Evolutionary conservation across 2,113 vertebrate species (phyloP).

Genomic region (Brachyistius frenatus): DNA sequence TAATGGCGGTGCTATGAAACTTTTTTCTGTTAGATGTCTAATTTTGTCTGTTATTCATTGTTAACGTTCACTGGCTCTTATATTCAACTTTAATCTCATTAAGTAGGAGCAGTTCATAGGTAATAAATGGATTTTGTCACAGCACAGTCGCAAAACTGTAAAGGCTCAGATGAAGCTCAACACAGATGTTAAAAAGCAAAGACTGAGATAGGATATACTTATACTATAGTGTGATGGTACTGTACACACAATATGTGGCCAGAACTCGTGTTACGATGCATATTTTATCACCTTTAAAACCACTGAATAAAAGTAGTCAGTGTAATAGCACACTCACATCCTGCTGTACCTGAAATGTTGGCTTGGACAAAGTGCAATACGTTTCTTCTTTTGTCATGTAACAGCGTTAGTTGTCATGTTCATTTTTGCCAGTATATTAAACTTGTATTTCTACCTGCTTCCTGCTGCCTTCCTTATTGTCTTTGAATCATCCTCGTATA

Average conservation of each 20-base stretch:
- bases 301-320: background rate
- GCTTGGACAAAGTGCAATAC: slow-evolving; percentile 56
- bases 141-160: background rate
- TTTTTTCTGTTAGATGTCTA: background rate
- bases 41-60: background rate
- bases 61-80: slow-evolving; percentile 12
- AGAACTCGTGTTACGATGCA: background rate
- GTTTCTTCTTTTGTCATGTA: background rate
- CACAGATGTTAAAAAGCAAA: slow-evolving; percentile 6
- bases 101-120: slow-evolving; percentile 13
- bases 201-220: background rate
- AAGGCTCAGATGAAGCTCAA: slow-evolving; percentile 2
- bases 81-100: slow-evolving; percentile 30
- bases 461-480: background rate
- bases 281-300: background rate
- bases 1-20: background rate
- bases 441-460: slow-evolving; percentile 28
- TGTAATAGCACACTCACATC: background rate
- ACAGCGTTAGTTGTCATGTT: background rate
- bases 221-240: background rate
- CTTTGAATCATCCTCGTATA: background rate
- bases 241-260: background rate
- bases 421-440: slow-evolving; percentile 22
- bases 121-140: slow-evolving; percentile 15
- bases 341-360: background rate